phyloP scores from a whole-genome alignment of 2,888 invertebrate species.

The Malthinus seriepunctatus region DNA sequence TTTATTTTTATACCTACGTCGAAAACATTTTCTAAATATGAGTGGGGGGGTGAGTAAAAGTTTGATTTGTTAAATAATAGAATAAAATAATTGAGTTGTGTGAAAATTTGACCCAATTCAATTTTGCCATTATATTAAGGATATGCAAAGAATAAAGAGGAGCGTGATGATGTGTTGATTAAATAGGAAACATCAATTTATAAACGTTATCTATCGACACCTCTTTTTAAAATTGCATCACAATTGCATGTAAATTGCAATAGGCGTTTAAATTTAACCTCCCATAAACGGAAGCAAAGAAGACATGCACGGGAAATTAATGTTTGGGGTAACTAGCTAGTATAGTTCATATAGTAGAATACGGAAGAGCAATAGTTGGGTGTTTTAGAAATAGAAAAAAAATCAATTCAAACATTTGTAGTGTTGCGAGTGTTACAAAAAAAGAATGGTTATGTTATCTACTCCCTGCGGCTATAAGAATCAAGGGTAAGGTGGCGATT shows the following conservation, averaged over 20 bases:
- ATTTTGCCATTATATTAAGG: no score
- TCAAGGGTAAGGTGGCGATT: constrained; percentile 50
- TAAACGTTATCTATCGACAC: constrained; percentile 9
- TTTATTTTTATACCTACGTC: no score
- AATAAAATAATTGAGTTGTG: no score
- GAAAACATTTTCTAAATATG: no score
- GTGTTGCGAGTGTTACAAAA: constrained; percentile 39
- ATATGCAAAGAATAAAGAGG: no score
- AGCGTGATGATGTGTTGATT: not conserved
- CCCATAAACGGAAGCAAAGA: constrained; percentile 44
- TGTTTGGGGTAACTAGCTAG: constrained; percentile 47
- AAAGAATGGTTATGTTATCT: constrained; percentile 17
- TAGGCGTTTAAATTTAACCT: constrained; percentile 47
- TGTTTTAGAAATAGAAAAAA: constrained; percentile 33
- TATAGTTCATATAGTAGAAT: constrained; percentile 44
- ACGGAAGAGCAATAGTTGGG: constrained; percentile 41
- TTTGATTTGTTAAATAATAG: no score
- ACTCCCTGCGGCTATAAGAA: constrained; percentile 43
- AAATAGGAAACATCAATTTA: not conserved
- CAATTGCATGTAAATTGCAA: constrained; percentile 46
- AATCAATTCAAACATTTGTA: constrained; percentile 44
- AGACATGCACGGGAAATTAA: constrained; percentile 54
- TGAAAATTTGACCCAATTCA: no score
- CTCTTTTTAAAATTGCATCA: constrained; percentile 39
- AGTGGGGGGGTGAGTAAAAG: no score